Conservation (phyloP, 2,888 invertebrate genomes). For the Diloba caeruleocephala region DNA sequence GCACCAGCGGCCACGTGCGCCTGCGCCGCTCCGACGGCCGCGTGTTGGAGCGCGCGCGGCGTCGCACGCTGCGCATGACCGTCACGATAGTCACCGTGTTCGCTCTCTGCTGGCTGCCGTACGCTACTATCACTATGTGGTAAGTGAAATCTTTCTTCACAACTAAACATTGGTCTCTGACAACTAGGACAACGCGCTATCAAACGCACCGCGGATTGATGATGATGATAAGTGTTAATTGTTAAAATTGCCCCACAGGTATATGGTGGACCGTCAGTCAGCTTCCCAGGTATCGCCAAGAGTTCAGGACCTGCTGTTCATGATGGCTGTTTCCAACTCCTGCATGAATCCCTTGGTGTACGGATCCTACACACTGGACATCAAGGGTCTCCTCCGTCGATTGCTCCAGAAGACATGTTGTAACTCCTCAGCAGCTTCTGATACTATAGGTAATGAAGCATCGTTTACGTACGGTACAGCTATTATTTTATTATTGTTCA, state of each 20-base stretch:
- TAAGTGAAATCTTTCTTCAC: conserved; percentile 80
- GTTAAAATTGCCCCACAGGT: conserved; percentile 80
- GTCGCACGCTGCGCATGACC: conserved; percentile 93
- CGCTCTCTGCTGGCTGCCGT: conserved; percentile 94
- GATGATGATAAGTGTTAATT: too few relatives aligned
- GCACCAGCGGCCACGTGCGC: conserved; percentile 78
- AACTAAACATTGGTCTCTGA: too few relatives aligned
- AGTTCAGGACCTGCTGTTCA: conserved; percentile 92
- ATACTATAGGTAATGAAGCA: conserved; percentile 70
- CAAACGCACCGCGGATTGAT: neutral
- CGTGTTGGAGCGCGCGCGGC: conserved; percentile 92
- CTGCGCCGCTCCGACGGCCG: conserved; percentile 90
- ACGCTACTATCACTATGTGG: conserved; percentile 93
- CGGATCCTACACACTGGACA: conserved; percentile 90
- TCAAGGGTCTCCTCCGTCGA: conserved; percentile 63
- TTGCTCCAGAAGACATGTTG: conserved; percentile 72
- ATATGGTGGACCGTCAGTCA: conserved; percentile 91
- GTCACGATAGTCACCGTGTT: conserved; percentile 93
- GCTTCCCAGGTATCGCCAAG: conserved; percentile 90
- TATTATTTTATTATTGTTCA: too few relatives aligned
- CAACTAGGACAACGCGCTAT: neutral
- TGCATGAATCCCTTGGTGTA: conserved; percentile 95
- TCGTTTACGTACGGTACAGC: too few relatives aligned
- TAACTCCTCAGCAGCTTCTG: conserved; percentile 66
- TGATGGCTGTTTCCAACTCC: conserved; percentile 95